Evolutionary conservation across 2,113 vertebrate genomes (phyloP).

Genomic region (Onychostoma macrolepis): DNA sequence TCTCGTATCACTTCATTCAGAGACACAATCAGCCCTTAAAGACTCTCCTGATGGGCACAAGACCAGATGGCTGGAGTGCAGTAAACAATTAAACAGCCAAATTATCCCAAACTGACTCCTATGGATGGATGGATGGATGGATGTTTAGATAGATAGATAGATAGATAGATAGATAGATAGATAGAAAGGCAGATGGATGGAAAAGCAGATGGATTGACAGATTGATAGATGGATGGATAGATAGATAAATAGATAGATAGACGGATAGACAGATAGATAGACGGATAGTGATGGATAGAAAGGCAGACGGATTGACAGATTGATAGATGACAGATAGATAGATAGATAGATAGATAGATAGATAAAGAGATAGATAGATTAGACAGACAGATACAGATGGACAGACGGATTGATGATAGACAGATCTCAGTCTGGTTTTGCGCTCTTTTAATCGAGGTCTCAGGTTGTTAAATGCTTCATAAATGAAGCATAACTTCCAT

Average conservation of each 20-base stretch:
- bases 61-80: background rate
- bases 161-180: fast-evolving
- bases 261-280: background rate
- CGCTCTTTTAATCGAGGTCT: background rate
- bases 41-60: background rate
- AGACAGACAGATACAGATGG: background rate
- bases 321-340: background rate
- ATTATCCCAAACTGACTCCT: background rate
- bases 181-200: background rate
- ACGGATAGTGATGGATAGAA: background rate
- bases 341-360: background rate
- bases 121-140: background rate
- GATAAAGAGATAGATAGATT: background rate
- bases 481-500: slow-evolving; percentile 19
- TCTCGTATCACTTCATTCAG: background rate
- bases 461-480: background rate
- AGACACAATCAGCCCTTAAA: background rate
- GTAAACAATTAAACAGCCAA: background rate
- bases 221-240: background rate
- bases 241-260: background rate
- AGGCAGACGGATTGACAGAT: background rate
- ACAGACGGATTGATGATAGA: background rate
- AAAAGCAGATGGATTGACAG: fast-evolving
- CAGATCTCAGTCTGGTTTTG: background rate
- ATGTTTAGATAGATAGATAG: fast-evolving